These are phyloP conservation scores for Anticlea derivata DNA, from an alignment of 2,888 invertebrate genomes.

Conservation along the genomic window DNA sequence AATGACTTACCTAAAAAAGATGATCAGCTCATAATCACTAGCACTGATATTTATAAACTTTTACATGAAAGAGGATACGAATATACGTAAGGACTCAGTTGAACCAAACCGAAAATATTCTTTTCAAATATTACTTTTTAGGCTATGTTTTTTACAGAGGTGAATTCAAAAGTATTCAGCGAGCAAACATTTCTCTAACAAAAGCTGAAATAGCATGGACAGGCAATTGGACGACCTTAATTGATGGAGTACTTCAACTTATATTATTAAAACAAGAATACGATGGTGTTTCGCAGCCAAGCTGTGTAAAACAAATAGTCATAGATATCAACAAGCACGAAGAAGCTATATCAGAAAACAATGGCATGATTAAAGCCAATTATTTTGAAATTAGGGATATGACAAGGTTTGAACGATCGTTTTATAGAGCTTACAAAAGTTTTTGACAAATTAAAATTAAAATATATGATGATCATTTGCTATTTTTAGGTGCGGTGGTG, in stretches of 20 bases:
- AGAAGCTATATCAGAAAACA: background rate
- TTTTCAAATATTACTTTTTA: too few species aligned
- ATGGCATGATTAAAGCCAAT: background rate
- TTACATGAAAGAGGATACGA: constrained; percentile 19
- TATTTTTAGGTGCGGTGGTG: constrained; percentile 55
- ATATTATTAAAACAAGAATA: constrained; percentile 85
- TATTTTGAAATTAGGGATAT: constrained; percentile 25
- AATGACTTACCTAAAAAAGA: background rate
- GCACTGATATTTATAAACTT: constrained; percentile 12
- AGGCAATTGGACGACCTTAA: constrained; percentile 90
- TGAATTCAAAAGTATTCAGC: constrained; percentile 52
- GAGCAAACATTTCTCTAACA: constrained; percentile 44
- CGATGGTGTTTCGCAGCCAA: constrained; percentile 85
- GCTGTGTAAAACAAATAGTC: constrained; percentile 51
- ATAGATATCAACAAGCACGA: constrained; percentile 44
- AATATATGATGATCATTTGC: too few species aligned
- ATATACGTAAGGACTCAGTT: constrained; percentile 10
- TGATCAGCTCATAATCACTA: background rate
- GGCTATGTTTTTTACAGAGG: constrained; percentile 47
- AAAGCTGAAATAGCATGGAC: constrained; percentile 83
- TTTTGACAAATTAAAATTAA: too few species aligned
- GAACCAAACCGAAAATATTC: too few species aligned
- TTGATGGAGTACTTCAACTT: constrained; percentile 93
- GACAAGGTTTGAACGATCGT: constrained; percentile 46
- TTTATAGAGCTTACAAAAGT: too few species aligned